Evolutionary conservation across 2,113 vertebrate genomes (phyloP), one percentile per base, ranked within the genome.

Genomic region (Percopsis transmontana): DNA sequence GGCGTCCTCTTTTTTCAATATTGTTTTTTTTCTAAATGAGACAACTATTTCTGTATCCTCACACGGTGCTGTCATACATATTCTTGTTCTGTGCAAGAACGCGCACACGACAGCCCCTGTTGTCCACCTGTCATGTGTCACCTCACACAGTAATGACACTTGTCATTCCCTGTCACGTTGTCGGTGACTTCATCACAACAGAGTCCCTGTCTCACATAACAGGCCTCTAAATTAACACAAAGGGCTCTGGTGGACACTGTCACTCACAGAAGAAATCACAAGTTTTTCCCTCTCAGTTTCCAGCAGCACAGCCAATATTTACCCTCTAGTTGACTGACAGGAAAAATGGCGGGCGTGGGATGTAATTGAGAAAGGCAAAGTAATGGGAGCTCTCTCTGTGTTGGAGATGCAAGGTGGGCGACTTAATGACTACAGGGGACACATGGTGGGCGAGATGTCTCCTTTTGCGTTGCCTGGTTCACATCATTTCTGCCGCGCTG

Each of bases 381-480:
- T 81, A 85, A 84, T 80, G 66, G 75, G 70, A 33, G 75, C 67
- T 74, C 65, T 74, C 65, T 83, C 73, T 52, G 20, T 65, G 75
- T 55, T 33, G 63, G 74, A 80, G 81, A 84, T 79, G 81, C 59
- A 68, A 89, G 81, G 86, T 86, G 83, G 87, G 89, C 77, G 83
- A 87, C 83, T 81, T 84, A 90, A 87, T 86, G 84, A 88, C 74
- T 66, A 82, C 3, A 16, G 77, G 66, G 70, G 72, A 78, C 80
- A 76, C 47, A 33, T 52, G 52, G 72, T 80, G 79, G 81, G 72
- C 57, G 73, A 76, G 69, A 77, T 57, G 59, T 58, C 59, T 79
- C 78, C 60, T 77, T 90, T 87, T 33, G 78, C 83, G 76, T 38
- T 45, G 81, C 62, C 13, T 20, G 59, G 70, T 64, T 63, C 5